phyloP scores from a whole-genome alignment of 2,888 invertebrate species.

The Iphiclides podalirius region DNA sequence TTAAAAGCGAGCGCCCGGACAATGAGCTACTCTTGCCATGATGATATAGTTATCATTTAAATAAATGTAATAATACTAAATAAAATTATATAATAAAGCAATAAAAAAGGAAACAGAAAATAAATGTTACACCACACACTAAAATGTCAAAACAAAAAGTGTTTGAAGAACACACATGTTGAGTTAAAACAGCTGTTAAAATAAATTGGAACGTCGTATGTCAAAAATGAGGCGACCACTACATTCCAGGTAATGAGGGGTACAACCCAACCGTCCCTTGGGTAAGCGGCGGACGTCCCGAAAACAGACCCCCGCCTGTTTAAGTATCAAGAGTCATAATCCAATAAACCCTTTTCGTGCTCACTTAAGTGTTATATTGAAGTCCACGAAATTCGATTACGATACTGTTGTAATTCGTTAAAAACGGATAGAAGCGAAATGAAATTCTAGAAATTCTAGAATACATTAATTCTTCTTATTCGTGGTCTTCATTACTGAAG shows the following conservation, averaged over 20 bases:
- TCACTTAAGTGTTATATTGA: constrained; percentile 47
- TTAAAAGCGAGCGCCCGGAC: too few species aligned
- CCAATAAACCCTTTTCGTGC: constrained; percentile 60
- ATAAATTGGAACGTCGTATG: constrained; percentile 31
- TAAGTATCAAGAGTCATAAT: constrained; percentile 70
- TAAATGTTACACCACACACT: too few species aligned
- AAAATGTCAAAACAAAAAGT: neutral
- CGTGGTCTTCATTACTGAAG: too few species aligned
- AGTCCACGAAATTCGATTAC: constrained; percentile 28
- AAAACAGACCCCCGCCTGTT: constrained; percentile 56
- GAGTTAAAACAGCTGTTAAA: constrained; percentile 17
- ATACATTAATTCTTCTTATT: too few species aligned
- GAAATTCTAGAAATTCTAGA: too few species aligned
- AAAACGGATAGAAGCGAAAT: too few species aligned
- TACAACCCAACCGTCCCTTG: constrained; percentile 36
- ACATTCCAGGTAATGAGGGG: constrained; percentile 25
- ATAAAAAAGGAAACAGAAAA: too few species aligned
- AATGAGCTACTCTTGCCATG: too few species aligned
- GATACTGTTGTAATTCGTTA: too few species aligned
- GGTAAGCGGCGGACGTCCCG: constrained; percentile 45
- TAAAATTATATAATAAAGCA: too few species aligned
- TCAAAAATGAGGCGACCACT: constrained; percentile 29
- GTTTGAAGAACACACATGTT: neutral
- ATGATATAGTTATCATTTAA: too few species aligned
- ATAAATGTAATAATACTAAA: too few species aligned